A percentile compares a stretch with the other conserved stretches of the same genome.
phyloP scores from a whole-genome alignment of 2,113 vertebrate genomes.

The Dipodomys stephensi region DNA sequence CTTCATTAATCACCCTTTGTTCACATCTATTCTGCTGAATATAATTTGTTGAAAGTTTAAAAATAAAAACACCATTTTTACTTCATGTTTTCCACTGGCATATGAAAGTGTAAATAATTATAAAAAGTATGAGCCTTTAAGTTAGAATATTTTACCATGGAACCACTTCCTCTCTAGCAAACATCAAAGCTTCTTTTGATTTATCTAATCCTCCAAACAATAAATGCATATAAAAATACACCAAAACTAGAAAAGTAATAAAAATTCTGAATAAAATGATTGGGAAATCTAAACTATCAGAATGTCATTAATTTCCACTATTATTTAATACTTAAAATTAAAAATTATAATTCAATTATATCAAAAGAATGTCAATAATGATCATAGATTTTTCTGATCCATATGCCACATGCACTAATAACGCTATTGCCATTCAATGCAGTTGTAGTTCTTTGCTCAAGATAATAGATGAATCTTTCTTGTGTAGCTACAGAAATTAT shows the following conservation, averaged over 20 bases:
- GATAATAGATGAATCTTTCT: constrained; percentile 66
- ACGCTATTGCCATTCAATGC: constrained; percentile 28
- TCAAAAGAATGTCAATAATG: background rate
- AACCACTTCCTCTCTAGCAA: background rate
- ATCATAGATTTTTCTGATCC: background rate
- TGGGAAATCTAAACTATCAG: background rate
- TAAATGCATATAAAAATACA: background rate
- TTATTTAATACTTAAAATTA: constrained; percentile 19
- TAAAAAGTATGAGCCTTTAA: background rate
- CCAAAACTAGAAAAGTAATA: background rate
- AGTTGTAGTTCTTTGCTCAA: constrained; percentile 81
- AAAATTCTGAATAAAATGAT: background rate
- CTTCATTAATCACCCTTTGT: background rate
- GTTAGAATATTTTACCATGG: background rate
- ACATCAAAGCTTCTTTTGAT: background rate
- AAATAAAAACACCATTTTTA: background rate
- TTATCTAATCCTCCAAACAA: constrained; percentile 31
- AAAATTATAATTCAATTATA: background rate
- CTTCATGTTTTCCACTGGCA: background rate
- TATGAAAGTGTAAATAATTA: background rate
- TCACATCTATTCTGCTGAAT: background rate
- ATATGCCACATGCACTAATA: background rate
- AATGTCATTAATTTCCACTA: background rate
- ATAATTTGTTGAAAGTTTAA: background rate
- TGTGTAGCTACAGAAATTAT: constrained; percentile 79